These are phyloP conservation scores for Blennius ocellaris DNA, from an alignment of 2,113 vertebrate species.

Conservation along the genomic window DNA sequence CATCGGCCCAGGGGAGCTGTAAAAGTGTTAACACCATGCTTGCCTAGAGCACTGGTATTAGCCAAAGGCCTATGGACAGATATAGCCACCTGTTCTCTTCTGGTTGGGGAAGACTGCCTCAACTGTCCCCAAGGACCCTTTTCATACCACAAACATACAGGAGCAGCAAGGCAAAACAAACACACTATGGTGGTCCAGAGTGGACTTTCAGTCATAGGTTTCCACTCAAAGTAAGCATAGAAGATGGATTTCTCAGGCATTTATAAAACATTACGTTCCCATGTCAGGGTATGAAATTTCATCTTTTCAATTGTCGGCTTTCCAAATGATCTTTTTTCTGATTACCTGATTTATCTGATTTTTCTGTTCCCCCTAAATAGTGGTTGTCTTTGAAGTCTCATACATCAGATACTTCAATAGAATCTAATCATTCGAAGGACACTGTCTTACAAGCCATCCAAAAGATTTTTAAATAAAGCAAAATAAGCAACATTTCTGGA, in stretches of 20 bases:
- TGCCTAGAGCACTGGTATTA: conserved; percentile 55
- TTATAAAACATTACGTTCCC: no score
- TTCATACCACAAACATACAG: conserved; percentile 27
- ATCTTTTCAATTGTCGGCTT: no score
- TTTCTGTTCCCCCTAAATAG: no score
- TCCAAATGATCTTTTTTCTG: no score
- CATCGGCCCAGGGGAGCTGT: conserved; percentile 75
- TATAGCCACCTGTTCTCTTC: conserved; percentile 76
- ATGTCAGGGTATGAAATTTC: no score
- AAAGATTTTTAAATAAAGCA: no score
- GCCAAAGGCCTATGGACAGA: conserved; percentile 58
- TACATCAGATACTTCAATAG: no score
- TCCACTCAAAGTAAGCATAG: not conserved
- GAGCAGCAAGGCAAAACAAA: conserved; percentile 38
- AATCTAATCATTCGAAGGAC: no score
- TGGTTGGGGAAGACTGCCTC: conserved; percentile 48
- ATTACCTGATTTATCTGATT: no score
- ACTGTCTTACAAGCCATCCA: no score
- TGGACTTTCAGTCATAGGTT: conserved; percentile 15
- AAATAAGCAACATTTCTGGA: no score
- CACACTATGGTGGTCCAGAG: conserved; percentile 22
- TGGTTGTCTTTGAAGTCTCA: no score
- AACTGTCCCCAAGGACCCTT: conserved; percentile 41
- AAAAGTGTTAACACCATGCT: conserved; percentile 81
- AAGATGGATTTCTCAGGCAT: not conserved